phyloP scores from a whole-genome alignment of 2,797 vertebrate species.

The Diplodus puntazzo region DNA sequence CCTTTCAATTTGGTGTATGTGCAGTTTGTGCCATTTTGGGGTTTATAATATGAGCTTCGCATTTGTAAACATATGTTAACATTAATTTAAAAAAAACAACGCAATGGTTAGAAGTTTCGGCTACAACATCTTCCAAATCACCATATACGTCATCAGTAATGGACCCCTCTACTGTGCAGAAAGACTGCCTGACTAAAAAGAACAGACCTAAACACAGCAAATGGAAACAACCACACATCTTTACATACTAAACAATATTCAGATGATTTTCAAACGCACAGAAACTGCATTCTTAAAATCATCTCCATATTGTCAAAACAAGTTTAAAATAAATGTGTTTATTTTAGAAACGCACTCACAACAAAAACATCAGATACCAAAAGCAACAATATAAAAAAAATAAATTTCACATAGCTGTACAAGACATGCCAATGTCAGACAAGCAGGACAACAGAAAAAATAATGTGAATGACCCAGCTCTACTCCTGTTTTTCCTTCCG shows the following conservation, averaged over 20 bases:
- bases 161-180: slow-evolving; percentile 44
- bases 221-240: no score
- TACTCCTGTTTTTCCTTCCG: neutral
- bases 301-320: no score
- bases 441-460: no score
- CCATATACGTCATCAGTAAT: slow-evolving; percentile 52
- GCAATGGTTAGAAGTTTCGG: slow-evolving; percentile 32
- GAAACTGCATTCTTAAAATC: no score
- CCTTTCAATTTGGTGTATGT: slow-evolving; percentile 70
- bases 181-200: slow-evolving; percentile 63
- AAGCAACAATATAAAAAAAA: no score
- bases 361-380: no score
- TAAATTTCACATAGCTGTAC: neutral
- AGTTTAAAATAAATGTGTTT: neutral
- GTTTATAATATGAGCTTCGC: slow-evolving; percentile 45
- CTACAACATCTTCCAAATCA: slow-evolving; percentile 60
- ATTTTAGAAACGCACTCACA: neutral
- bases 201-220: neutral
- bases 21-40: slow-evolving; percentile 59
- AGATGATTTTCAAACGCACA: no score
- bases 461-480: neutral
- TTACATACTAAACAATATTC: no score
- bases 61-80: slow-evolving; percentile 23
- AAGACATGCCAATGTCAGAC: neutral
- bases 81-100: slow-evolving; percentile 17